A percentile compares a stretch with the other conserved stretches of the same genome.
These are phyloP conservation scores for Iphiclides podalirius DNA, from an alignment of 2,888 invertebrate genomes.

Conservation along the genomic window DNA sequence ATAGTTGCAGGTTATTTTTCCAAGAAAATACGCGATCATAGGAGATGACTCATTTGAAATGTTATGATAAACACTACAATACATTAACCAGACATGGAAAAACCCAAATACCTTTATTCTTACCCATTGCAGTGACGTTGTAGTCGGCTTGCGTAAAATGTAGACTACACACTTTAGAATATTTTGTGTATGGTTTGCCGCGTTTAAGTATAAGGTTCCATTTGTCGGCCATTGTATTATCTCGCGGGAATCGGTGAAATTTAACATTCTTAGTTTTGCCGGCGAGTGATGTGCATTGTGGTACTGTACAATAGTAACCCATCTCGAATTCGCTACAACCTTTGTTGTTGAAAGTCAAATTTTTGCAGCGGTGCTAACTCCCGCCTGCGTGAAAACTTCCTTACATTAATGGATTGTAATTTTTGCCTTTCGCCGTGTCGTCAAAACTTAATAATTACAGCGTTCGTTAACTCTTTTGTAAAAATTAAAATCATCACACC, in stretches of 20 bases:
- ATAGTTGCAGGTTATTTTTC: conserved; percentile 3
- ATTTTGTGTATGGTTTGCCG: conserved; percentile 74
- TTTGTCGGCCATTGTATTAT: conserved; percentile 59
- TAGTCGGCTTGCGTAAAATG: conserved; percentile 72
- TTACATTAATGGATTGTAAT: conserved; percentile 40
- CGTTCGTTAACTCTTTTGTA: conserved; percentile 71
- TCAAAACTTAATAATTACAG: conserved; percentile 53
- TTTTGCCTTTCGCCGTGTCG: conserved; percentile 28
- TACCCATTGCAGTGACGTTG: conserved; percentile 77
- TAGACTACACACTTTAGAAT: conserved; percentile 75
- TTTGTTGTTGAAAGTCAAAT: conserved; percentile 42
- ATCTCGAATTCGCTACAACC: conserved; percentile 47
- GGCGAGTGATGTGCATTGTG: conserved; percentile 76
- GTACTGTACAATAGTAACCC: conserved; percentile 78
- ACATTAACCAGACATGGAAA: conserved; percentile 50
- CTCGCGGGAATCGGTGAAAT: conserved; percentile 73
- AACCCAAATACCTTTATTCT: conserved; percentile 73
- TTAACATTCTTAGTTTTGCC: conserved; percentile 78
- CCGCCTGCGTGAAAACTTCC: conserved; percentile 28
- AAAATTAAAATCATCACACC: conserved; percentile 75
- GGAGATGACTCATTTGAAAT: conserved; percentile 48
- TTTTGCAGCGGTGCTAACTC: conserved; percentile 17
- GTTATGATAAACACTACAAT: conserved; percentile 35
- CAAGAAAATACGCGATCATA: conserved; percentile 21
- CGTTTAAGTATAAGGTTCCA: conserved; percentile 71